A percentile compares a stretch with the other conserved stretches of the same genome.
These are phyloP conservation scores for Penaeus japonicus DNA, from an alignment of 1,140 invertebrate genomes.

Conservation along the genomic window DNA sequence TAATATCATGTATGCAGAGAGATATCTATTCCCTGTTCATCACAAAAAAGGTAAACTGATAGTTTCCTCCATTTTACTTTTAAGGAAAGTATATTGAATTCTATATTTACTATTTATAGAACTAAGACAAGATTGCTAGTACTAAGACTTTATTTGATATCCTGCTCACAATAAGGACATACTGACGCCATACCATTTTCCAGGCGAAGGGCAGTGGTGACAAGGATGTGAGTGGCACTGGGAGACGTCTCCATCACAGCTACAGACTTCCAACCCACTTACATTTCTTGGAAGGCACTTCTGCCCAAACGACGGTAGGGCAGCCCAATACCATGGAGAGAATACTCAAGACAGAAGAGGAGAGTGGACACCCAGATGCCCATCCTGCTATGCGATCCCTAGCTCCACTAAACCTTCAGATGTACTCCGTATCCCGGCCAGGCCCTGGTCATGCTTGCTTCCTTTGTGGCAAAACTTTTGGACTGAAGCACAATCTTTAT, in stretches of 20 bases:
- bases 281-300: neutral
- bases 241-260: neutral
- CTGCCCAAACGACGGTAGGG: neutral
- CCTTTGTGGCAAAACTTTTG: slow-evolving; percentile 43
- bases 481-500: slow-evolving; percentile 44
- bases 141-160: slow-evolving; percentile 17
- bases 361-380: slow-evolving; percentile 15
- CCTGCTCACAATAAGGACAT: neutral
- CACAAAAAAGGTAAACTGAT: too few relatives aligned
- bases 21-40: too few relatives aligned
- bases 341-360: slow-evolving; percentile 31
- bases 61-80: neutral
- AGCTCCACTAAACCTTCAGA: slow-evolving; percentile 46
- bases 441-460: slow-evolving; percentile 40
- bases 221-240: slow-evolving; percentile 41
- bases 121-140: neutral
- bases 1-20: too few relatives aligned
- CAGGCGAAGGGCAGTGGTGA: slow-evolving; percentile 35
- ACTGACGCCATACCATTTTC: slow-evolving; percentile 36
- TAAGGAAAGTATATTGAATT: neutral
- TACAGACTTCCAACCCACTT: slow-evolving; percentile 9
- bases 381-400: slow-evolving; percentile 41
- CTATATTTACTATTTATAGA: neutral
- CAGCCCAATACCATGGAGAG: neutral
- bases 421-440: slow-evolving; percentile 35